These are phyloP conservation scores for Zalophus californianus DNA, from an alignment of 2,797 vertebrate species.

Conservation along the genomic window DNA sequence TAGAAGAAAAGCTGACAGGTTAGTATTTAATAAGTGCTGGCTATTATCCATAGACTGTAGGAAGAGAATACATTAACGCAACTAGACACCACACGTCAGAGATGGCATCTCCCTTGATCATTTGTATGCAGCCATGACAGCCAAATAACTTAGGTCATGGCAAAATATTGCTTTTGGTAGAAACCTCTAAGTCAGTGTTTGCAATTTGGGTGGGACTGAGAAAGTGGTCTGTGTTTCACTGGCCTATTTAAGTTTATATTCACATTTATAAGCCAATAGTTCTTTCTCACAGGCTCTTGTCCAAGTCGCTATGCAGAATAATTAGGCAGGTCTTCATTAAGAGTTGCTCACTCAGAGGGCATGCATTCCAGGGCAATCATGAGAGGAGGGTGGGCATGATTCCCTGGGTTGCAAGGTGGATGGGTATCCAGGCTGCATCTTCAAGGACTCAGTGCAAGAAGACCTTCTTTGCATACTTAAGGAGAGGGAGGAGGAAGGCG, in stretches of 20 bases:
- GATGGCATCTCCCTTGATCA: conserved; percentile 13
- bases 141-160: conserved; percentile 35
- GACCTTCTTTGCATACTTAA: neutral
- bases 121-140: neutral
- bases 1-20: neutral
- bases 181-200: conserved; percentile 41
- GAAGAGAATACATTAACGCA: neutral
- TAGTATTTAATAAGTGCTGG: conserved; percentile 16
- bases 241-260: conserved; percentile 47
- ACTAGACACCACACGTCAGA: neutral
- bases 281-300: conserved; percentile 74
- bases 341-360: conserved; percentile 45
- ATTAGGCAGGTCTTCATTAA: conserved; percentile 64
- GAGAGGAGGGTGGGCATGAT: conserved; percentile 56
- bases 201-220: conserved; percentile 46
- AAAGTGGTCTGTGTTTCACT: conserved; percentile 47
- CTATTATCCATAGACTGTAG: neutral
- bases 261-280: neutral
- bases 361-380: conserved; percentile 64
- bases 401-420: conserved; percentile 54
- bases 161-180: conserved; percentile 59
- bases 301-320: conserved; percentile 74
- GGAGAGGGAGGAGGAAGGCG: rapidly evolving
- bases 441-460: neutral
- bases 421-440: neutral